phyloP scores from a whole-genome alignment of 2,113 vertebrate genomes.

The Natator depressus region DNA sequence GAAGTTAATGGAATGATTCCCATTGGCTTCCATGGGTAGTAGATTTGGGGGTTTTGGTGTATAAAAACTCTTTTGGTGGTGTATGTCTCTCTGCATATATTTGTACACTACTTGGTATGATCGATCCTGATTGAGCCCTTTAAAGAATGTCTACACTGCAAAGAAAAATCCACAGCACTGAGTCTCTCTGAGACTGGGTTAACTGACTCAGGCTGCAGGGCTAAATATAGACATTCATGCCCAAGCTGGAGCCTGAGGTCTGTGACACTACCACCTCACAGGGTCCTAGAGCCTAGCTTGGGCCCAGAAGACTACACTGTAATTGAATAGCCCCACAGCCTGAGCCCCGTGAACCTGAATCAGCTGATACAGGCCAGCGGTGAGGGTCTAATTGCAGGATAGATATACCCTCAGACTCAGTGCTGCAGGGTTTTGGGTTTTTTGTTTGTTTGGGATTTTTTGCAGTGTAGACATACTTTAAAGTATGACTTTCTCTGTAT shows the following conservation, averaged over 20 bases:
- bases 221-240: neutral
- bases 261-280: neutral
- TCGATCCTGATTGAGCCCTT: neutral
- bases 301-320: neutral
- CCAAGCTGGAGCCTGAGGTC: neutral
- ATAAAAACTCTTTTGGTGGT: neutral
- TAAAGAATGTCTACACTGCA: neutral
- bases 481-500: no score
- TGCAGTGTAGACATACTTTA: no score
- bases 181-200: no score
- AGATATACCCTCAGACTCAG: no score
- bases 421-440: no score
- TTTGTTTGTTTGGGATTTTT: neutral
- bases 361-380: neutral
- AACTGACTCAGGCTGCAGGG: neutral
- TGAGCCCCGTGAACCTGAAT: neutral
- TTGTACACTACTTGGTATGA: neutral
- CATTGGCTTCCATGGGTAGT: neutral
- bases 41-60: neutral
- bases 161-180: neutral
- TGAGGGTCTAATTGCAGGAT: neutral
- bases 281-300: neutral
- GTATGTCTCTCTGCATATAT: neutral
- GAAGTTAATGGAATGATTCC: neutral
- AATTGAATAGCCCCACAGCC: neutral